These are phyloP conservation scores for Salminus brasiliensis DNA, from an alignment of 2,113 vertebrate species.

Conservation along the genomic window DNA sequence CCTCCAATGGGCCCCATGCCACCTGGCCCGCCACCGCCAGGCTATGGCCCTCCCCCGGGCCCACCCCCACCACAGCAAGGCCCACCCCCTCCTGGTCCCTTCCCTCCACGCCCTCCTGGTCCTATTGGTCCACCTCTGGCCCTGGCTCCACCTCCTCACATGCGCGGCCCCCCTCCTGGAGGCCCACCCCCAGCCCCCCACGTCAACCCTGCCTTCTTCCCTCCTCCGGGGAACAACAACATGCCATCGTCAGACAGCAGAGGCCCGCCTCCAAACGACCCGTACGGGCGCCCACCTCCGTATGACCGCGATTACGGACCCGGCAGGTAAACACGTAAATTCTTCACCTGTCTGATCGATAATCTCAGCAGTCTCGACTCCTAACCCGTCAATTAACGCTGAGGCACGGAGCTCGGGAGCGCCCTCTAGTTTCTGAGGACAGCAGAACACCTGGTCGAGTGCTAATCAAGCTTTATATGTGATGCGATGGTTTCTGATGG, in stretches of 20 bases:
- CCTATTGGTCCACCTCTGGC: conserved; percentile 93
- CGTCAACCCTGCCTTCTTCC: conserved; percentile 98
- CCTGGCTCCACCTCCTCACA: conserved; percentile 94
- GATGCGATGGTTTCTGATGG: too few relatives aligned
- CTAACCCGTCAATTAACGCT: too few relatives aligned
- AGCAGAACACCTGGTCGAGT: too few relatives aligned
- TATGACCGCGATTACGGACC: conserved; percentile 97
- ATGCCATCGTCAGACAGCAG: conserved; percentile 92
- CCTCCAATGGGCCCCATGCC: conserved; percentile 93
- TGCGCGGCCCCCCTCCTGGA: conserved; percentile 94
- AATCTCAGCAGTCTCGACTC: too few relatives aligned
- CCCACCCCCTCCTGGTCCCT: conserved; percentile 92
- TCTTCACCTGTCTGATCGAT: too few relatives aligned
- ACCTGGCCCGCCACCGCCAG: conserved; percentile 95
- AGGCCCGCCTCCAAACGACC: conserved; percentile 93
- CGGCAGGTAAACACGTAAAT: conserved; percentile 80
- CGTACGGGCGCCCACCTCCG: conserved; percentile 91
- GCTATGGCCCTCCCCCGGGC: conserved; percentile 93
- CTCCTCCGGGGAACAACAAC: conserved; percentile 92
- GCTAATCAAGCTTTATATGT: too few relatives aligned
- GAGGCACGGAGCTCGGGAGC: too few relatives aligned
- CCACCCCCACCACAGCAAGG: conserved; percentile 95
- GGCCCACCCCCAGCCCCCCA: conserved; percentile 96
- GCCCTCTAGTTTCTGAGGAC: too few relatives aligned
- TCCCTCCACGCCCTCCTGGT: conserved; percentile 92